These are phyloP conservation scores for Tadarida brasiliensis DNA, from an alignment of 2,797 vertebrate genomes.

Conservation along the genomic window DNA sequence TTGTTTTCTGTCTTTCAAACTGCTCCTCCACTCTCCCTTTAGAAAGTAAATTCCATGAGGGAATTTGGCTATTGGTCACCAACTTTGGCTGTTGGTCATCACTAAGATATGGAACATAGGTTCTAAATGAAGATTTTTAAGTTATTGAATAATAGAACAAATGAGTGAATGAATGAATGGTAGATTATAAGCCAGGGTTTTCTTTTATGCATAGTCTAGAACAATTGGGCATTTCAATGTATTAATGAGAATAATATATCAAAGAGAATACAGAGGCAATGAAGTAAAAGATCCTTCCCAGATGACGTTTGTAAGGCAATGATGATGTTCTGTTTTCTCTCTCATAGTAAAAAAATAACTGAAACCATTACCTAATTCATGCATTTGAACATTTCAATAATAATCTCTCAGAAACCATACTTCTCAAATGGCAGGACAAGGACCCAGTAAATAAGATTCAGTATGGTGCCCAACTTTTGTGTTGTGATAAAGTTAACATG, in stretches of 20 bases:
- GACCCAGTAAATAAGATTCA: background rate
- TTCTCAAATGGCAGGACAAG: background rate
- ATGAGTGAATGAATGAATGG: background rate
- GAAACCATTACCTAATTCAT: background rate
- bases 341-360: background rate
- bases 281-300: background rate
- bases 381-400: background rate
- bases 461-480: background rate
- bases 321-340: background rate
- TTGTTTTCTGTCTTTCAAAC: background rate
- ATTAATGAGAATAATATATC: background rate
- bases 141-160: background rate
- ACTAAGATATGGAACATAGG: background rate
- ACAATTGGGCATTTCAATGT: background rate
- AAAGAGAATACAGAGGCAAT: background rate
- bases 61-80: background rate
- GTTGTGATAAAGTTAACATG: slow-evolving; percentile 35
- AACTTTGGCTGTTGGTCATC: background rate
- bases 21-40: background rate
- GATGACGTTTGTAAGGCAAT: background rate
- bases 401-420: background rate
- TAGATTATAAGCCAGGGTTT: background rate
- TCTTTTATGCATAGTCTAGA: background rate
- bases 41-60: background rate
- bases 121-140: slow-evolving; percentile 30